Conservation (phyloP, 2,888 invertebrate genomes). For the Drepanosiphum platanoidis region DNA sequence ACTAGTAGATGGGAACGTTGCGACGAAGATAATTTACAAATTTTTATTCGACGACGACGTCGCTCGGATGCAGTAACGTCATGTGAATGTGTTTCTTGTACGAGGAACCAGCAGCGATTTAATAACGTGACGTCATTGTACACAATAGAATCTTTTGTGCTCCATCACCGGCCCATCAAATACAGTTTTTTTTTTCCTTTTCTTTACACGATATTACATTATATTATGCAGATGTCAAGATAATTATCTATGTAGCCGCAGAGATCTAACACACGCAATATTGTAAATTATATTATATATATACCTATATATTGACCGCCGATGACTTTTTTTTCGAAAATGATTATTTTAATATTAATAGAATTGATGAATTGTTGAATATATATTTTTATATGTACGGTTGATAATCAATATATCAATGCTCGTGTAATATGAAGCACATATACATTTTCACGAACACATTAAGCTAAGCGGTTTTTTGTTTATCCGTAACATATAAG, state of each 20-base stretch:
- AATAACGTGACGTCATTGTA: conserved; percentile 58
- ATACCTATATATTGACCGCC: background rate
- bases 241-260: conserved; percentile 7
- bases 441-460: background rate
- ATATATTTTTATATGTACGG: background rate
- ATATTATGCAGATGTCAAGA: conserved; percentile 54
- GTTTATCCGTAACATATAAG: conserved; percentile 45
- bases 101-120: conserved; percentile 54
- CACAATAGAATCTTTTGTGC: conserved; percentile 60
- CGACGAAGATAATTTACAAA: conserved; percentile 14
- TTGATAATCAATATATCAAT: background rate
- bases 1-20: background rate
- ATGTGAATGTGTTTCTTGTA: conserved; percentile 43
- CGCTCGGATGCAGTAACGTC: background rate
- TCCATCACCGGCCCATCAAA: conserved; percentile 33
- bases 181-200: conserved; percentile 32
- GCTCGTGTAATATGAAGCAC: background rate
- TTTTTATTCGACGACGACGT: conserved; percentile 8
- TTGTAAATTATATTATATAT: background rate
- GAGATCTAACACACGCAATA: background rate
- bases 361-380: background rate
- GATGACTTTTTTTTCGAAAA: background rate
- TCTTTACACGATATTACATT: conserved; percentile 35
- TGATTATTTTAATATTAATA: background rate
- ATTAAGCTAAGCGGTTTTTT: conserved; percentile 52